Evolutionary conservation across 1,140 invertebrate species (phyloP).

Genomic region (Wiebesia pumilae): DNA sequence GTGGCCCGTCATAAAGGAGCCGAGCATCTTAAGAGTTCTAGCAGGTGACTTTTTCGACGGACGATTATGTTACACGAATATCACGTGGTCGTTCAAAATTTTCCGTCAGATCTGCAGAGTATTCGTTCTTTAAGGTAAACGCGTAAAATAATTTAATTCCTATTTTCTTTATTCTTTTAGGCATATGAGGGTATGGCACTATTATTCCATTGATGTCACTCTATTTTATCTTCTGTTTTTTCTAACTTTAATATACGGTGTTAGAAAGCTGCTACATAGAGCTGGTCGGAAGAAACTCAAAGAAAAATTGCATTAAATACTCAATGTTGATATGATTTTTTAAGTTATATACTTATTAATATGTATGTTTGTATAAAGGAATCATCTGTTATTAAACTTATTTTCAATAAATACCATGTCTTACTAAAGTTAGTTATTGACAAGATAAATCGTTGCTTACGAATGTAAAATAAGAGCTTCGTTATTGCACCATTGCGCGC

Average conservation of each 20-base stretch:
- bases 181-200: constrained; percentile 66
- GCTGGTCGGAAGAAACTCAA: constrained; percentile 39
- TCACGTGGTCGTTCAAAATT: neutral
- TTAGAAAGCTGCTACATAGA: constrained; percentile 57
- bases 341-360: constrained; percentile 15
- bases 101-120: neutral
- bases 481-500: too few relatives aligned
- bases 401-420: neutral
- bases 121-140: neutral
- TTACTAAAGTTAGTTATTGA: constrained; percentile 14
- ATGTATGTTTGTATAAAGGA: constrained; percentile 31
- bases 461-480: neutral
- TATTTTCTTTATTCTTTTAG: constrained; percentile 54
- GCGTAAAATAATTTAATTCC: neutral
- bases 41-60: constrained; percentile 59
- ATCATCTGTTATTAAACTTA: constrained; percentile 15
- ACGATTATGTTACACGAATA: neutral
- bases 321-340: neutral
- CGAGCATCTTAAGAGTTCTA: constrained; percentile 69
- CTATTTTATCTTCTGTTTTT: constrained; percentile 59
- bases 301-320: constrained; percentile 37
- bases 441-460: neutral
- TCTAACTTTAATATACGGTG: constrained; percentile 54
- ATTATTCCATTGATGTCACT: constrained; percentile 69
- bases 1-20: constrained; percentile 71